Percentiles rank a stretch among this genome's conserved stretches.
phyloP scores from a whole-genome alignment of 2,797 vertebrate species.

The Limnodromus scolopaceus region DNA sequence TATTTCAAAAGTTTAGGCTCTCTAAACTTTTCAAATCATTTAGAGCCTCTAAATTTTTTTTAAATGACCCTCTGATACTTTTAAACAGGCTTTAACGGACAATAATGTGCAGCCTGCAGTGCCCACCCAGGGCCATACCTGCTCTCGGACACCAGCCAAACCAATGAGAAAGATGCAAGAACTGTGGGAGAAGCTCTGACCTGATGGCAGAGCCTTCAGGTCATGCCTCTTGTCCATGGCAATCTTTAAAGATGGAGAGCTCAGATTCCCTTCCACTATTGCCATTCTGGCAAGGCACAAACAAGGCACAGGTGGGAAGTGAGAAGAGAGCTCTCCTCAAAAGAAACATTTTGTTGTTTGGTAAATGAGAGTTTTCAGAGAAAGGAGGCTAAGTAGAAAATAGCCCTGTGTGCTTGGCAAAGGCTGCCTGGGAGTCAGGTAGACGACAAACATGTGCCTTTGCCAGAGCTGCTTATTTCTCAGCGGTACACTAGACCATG shows the following conservation, averaged over 20 bases:
- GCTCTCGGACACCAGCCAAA: not conserved
- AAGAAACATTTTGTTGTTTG: not conserved
- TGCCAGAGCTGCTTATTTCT: not conserved
- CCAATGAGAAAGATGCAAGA: not conserved
- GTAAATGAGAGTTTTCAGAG: not conserved
- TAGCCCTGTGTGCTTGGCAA: not conserved
- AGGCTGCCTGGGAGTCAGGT: not conserved
- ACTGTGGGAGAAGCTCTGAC: rapidly evolving
- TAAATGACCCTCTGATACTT: not conserved
- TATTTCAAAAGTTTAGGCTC: not conserved
- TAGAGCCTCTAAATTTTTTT: not conserved
- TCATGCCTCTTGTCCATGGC: rapidly evolving
- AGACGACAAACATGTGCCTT: not conserved
- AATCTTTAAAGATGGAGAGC: not conserved
- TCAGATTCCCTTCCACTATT: not conserved
- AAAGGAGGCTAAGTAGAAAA: not conserved
- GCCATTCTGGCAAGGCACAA: not conserved
- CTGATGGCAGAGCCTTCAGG: too few species aligned
- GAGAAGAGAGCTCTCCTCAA: rapidly evolving
- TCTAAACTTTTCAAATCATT: not conserved
- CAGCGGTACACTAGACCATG: not conserved
- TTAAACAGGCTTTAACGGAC: not conserved
- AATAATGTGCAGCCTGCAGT: rapidly evolving
- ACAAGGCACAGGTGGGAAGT: rapidly evolving
- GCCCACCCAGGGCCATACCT: not conserved